A percentile compares a stretch with the other conserved stretches of the same genome.
phyloP scores from a whole-genome alignment of 2,113 vertebrate genomes.

The Coreoperca whiteheadi region DNA sequence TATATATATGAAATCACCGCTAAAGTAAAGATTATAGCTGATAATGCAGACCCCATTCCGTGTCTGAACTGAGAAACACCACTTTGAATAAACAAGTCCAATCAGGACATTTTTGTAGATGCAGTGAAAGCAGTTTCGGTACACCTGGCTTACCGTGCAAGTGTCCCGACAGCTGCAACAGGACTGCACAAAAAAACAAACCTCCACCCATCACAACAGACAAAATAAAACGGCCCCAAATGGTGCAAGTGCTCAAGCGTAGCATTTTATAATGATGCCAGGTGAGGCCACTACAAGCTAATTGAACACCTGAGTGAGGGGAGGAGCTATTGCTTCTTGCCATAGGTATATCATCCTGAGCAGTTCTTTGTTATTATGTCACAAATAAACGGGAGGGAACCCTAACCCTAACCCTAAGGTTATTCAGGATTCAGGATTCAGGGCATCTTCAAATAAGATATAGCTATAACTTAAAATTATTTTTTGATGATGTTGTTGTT shows the following conservation, averaged over 20 bases:
- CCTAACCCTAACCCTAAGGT: too few relatives aligned
- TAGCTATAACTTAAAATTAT: not conserved
- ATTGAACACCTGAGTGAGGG: conserved; percentile 63
- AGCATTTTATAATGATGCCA: conserved; percentile 61
- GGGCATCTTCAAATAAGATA: not conserved
- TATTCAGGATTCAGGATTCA: too few relatives aligned
- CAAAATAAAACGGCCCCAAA: conserved; percentile 43
- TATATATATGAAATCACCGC: not conserved
- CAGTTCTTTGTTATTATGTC: not conserved
- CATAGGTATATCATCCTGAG: not conserved
- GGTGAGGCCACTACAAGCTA: conserved; percentile 60
- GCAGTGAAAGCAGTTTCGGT: not conserved
- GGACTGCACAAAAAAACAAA: conserved; percentile 53
- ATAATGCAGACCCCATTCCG: not conserved
- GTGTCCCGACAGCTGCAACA: conserved; percentile 38
- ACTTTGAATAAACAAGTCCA: not conserved
- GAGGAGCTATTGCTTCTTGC: conserved; percentile 43
- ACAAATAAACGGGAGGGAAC: not conserved
- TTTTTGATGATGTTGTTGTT: not conserved
- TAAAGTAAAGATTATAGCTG: not conserved
- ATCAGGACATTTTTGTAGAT: not conserved
- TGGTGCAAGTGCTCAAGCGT: too few relatives aligned
- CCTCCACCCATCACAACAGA: conserved; percentile 64
- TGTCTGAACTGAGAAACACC: not conserved
- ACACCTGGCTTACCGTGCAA: conserved; percentile 61